A percentile compares a stretch with the other conserved stretches of the same genome.
phyloP scores from a whole-genome alignment of 2,888 invertebrate species.

The Phania funesta region DNA sequence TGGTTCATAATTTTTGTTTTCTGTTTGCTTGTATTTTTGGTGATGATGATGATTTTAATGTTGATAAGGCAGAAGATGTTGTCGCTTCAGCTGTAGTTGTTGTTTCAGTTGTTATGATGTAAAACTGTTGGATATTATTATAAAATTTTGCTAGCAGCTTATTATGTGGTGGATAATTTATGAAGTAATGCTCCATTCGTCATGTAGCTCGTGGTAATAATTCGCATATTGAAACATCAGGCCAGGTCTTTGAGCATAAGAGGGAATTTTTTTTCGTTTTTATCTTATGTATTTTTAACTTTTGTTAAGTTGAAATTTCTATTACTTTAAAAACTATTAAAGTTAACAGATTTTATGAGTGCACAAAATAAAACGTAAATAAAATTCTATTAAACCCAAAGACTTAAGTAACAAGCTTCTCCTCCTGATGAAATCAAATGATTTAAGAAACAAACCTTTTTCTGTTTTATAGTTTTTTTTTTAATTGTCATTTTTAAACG shows the following conservation, averaged over 20 bases:
- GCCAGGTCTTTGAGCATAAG: not conserved
- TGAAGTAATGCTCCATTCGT: slow-evolving; percentile 57
- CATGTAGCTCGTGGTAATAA: slow-evolving; percentile 58
- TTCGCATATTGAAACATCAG: slow-evolving; percentile 30
- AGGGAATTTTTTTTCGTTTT: slow-evolving; percentile 34
- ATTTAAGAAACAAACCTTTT: slow-evolving; percentile 45
- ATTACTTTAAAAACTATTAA: not conserved
- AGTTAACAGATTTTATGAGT: not conserved
- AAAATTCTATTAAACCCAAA: not conserved
- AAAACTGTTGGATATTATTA: slow-evolving; percentile 53
- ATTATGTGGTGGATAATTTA: slow-evolving; percentile 53
- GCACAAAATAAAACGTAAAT: not conserved
- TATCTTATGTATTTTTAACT: not conserved
- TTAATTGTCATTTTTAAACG: slow-evolving; percentile 1
- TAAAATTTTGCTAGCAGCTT: slow-evolving; percentile 55
- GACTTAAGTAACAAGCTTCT: slow-evolving; percentile 31
- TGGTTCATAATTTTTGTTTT: slow-evolving; percentile 35
- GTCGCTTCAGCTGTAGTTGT: not conserved
- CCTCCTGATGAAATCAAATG: slow-evolving; percentile 34
- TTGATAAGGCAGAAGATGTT: slow-evolving; percentile 9
- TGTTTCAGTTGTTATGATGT: slow-evolving; percentile 34
- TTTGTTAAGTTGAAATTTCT: slow-evolving; percentile 1
- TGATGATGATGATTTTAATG: slow-evolving; percentile 20
- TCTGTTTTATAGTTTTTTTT: not conserved
- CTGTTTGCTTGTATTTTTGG: too few relatives aligned